Evolutionary conservation across 2,113 vertebrate genomes (phyloP).

Genomic region (Ia io): DNA sequence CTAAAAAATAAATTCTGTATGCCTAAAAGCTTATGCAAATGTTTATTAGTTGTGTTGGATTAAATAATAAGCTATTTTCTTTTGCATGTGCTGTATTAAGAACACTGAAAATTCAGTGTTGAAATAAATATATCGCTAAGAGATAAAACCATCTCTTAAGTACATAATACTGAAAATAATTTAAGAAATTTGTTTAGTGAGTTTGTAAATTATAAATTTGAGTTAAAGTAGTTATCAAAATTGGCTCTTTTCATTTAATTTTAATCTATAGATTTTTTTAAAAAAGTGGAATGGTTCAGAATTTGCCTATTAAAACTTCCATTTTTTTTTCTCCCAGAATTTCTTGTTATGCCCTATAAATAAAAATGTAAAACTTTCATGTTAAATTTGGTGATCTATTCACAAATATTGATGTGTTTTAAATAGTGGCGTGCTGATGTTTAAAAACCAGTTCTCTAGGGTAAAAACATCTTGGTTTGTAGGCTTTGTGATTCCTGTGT

Average conservation of each 20-base stretch:
- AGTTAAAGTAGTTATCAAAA: background rate
- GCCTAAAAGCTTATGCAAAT: background rate
- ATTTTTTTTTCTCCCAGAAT: background rate
- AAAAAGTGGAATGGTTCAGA: background rate
- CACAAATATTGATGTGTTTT: background rate
- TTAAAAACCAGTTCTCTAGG: background rate
- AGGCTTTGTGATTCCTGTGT: background rate
- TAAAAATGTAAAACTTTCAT: background rate
- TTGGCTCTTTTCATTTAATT: background rate
- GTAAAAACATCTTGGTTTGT: background rate
- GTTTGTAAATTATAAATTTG: slow-evolving; percentile 1
- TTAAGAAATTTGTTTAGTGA: background rate
- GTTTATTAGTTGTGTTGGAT: background rate
- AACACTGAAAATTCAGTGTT: background rate
- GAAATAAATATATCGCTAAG: background rate
- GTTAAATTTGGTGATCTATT: background rate
- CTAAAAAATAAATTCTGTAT: background rate
- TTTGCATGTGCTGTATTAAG: background rate
- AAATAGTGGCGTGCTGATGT: background rate
- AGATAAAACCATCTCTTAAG: background rate
- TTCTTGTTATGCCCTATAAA: background rate
- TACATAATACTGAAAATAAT: background rate
- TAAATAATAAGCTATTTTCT: background rate
- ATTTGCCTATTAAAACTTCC: slow-evolving; percentile 27
- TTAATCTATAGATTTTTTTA: background rate